Evolutionary conservation across 2,888 invertebrate species (phyloP), one percentile per base, ranked within the genome.

Genomic region (Troglohyphantes excavatus): DNA sequence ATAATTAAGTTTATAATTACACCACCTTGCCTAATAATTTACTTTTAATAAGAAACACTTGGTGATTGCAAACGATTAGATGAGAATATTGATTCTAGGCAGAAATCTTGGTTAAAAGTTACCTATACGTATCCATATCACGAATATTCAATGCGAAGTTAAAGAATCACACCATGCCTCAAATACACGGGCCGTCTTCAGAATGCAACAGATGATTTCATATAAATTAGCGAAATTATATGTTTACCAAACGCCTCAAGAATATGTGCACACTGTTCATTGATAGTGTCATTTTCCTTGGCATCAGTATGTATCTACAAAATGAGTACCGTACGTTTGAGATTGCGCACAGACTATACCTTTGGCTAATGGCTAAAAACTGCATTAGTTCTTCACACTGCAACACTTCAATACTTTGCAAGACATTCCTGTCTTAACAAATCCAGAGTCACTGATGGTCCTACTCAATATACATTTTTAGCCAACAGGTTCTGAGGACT

Each of bases 351-450:
- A 59, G 13, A 61, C 59, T 73, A 53, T 81, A 81, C 53, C 68
- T 81, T 81, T 29, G n/a, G 33, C 68, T 81, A 82, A n/a, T 72
- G 27, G 53, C 81, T 81, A 68, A 46, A 27, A 29, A 43, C n/a
- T 53, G 53, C 17, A 53, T 53, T 13, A 53, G 53, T 53, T 53
- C 17, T 13, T 17, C 3, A 3, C 9, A 53, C 53, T 53, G 9
- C 9, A 33, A 33, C 33, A 33, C 33, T 33, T 33, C 9, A 33
- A 33, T 33, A 9, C 33, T 33, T 33, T 33, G 33, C 33, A 33
- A 33, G 9, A 11, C 53, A 53, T 53, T 17, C 53, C 17, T 53
- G 13, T 13, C n/a, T n/a, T n/a, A 53, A 13, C 53, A 13, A 17
- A 13, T 13, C 53, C 9, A 13, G 17, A 13, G 53, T 11, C 53